Base-by-base conservation (phyloP, 92 coral and sea anemone species). In the Epizoanthus fatuus region DNA sequence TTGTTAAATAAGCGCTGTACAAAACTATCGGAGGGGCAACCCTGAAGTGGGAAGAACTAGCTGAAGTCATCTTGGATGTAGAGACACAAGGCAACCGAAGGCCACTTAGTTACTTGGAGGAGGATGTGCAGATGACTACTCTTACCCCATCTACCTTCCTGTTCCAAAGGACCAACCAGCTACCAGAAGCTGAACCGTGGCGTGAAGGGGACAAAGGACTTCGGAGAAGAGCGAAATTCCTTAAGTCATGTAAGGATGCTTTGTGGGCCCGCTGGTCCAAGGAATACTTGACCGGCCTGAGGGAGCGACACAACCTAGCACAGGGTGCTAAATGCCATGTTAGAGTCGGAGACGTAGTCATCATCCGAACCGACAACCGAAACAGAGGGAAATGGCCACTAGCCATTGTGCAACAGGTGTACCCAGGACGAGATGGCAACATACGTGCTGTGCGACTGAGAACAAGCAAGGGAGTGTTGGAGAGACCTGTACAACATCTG, bases 401-500 rank as follows among this genome's bases (percentile, higher is more conserved):
- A 45, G 51, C 51, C 51, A 45, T 45, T 45, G 51, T 45, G 53
- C 16, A 62, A 14, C 20, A 80, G 74, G 63, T 60, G 63, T 79
- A 57, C 57, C 85, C 74, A 15, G 86, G 90, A 20, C 72, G 86
- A 20, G 90, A 86, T 62, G 90, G 86, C 44, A 47, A 58, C 66
- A 72, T 59, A 72, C 85, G 81, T 7, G 90, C 72, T 32, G 90
- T 80, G 13, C 80, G 63, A 54, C 75, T 86, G 81, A 44, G 74
- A 20, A 72, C 86, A 22, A 40, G 86, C 16, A 86, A 79, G 29
- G 75, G 90, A 44, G 44, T 80, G 49, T 49, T 86, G 42, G 90
- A 86, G 79, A 64, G 81, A 4, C 85, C 90, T 32, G 56, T 86
- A 69, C 90, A 86, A 60, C 89, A 86, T 65, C 67, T 66, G 32